Percentiles rank a stretch among this genome's conserved stretches.
Evolutionary conservation across 2,797 vertebrate genomes (phyloP).

Genomic region (Rallus crepitans): DNA sequence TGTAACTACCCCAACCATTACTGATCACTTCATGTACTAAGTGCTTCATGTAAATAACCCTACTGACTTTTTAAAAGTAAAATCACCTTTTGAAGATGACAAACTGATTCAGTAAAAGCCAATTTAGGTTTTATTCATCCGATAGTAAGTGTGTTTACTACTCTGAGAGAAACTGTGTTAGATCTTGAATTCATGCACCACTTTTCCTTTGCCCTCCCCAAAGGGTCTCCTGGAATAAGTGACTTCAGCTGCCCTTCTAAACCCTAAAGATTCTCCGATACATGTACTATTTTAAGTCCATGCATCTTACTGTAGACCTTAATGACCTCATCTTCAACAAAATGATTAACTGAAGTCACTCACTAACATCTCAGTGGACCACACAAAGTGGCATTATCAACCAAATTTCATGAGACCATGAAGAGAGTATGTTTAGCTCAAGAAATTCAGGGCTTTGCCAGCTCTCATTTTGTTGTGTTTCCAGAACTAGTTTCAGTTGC

Average conservation of each 20-base stretch:
- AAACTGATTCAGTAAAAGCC: neutral
- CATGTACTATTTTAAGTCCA: neutral
- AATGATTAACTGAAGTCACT: neutral
- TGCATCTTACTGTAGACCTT: neutral
- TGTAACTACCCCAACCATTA: neutral
- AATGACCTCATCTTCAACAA: neutral
- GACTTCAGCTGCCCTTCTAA: neutral
- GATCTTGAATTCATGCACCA: neutral
- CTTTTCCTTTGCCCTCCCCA: neutral
- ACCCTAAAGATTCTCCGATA: neutral
- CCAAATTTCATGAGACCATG: neutral
- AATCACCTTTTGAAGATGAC: neutral
- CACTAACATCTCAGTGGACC: neutral
- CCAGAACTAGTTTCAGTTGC: neutral
- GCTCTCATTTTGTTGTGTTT: neutral
- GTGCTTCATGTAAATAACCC: neutral
- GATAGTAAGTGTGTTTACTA: neutral
- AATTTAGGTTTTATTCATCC: neutral
- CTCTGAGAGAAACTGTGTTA: neutral
- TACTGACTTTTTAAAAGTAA: neutral
- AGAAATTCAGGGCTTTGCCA: neutral
- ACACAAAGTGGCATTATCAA: neutral
- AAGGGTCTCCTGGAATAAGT: neutral
- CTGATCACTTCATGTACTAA: neutral
- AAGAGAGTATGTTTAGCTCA: neutral